A percentile compares a stretch with the other conserved stretches of the same genome.
Conservation (phyloP, 2,797 vertebrate species). For the Fratercula arctica region DNA sequence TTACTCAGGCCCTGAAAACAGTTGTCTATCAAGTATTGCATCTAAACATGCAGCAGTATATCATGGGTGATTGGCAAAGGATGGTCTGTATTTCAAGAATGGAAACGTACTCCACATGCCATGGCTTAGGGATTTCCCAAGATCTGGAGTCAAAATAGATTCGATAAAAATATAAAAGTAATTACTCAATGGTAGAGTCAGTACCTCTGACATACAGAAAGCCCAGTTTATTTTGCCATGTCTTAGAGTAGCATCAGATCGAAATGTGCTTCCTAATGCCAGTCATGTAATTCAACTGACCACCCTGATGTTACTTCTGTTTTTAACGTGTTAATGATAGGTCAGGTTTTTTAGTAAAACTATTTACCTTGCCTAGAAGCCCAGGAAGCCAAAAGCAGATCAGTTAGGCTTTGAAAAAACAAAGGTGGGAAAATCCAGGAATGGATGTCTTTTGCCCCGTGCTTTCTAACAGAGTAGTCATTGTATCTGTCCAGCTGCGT, state of each 20-base stretch:
- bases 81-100: fast-evolving
- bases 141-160: neutral
- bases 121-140: neutral
- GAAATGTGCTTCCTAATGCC: neutral
- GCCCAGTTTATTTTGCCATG: neutral
- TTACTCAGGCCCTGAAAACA: neutral
- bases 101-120: fast-evolving
- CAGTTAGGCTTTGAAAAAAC: neutral
- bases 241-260: neutral
- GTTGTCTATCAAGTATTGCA: neutral
- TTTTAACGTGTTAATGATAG: neutral
- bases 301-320: neutral
- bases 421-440: neutral
- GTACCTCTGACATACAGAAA: neutral
- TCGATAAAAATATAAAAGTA: fast-evolving
- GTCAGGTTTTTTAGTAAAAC: neutral
- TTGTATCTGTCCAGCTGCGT: neutral
- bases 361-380: neutral
- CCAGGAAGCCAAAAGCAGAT: neutral
- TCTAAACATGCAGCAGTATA: neutral
- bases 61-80: neutral
- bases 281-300: fast-evolving
- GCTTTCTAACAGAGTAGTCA: neutral
- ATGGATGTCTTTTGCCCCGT: neutral
- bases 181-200: fast-evolving